Evolutionary conservation across 2,888 invertebrate species (phyloP), one percentile per base, ranked within the genome.

Genomic region (Strigamia crassipes): DNA sequence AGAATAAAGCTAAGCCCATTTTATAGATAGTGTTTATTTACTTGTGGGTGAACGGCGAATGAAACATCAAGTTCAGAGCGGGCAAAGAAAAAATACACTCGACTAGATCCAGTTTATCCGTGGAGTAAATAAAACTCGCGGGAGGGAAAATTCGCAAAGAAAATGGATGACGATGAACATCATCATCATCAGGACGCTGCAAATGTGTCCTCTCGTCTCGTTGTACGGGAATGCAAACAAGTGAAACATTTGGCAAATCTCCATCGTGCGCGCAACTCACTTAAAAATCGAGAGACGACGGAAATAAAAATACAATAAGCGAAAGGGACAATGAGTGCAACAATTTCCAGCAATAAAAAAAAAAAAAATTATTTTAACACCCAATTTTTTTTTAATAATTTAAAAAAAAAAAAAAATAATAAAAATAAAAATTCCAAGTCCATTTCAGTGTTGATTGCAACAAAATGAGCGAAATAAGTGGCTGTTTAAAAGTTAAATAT

Each of bases 161-260:
- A 73, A 73, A 73, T 73, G 73, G 73, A 31, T 73, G 73, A 73
- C 73, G 15, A 73, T 73, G 27, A 73, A 73, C 73, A 73, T 73
- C 73, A 73, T 73, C 73, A 73, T 73, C 73, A 73, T 73, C 73
- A 73, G 27, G 9, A 27, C 13, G 73, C n/a, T 73, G 73, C 31
- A 73, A 73, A 73, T 73, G 73, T 73, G 73, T 73, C 73, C 31
- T 31, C 18, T 27, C 13, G 27, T 73, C 31, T 73, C 27, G 73
- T 31, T 66, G 21, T 66, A 66, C 23, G 61, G n/a, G 73, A 73
- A 73, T 73, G 73, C 73, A 73, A 73, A 73, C 73, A 31, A 31
- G 73, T 73, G 73, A 73, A 73, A 31, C 73, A 31, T 73, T 73
- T 73, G 73, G 73, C 73, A 73, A 73, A 73, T 73, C 73, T 73